These are phyloP conservation scores for Zaprionus ghesquierei DNA, from an alignment of 1,140 invertebrate genomes.

Conservation along the genomic window DNA sequence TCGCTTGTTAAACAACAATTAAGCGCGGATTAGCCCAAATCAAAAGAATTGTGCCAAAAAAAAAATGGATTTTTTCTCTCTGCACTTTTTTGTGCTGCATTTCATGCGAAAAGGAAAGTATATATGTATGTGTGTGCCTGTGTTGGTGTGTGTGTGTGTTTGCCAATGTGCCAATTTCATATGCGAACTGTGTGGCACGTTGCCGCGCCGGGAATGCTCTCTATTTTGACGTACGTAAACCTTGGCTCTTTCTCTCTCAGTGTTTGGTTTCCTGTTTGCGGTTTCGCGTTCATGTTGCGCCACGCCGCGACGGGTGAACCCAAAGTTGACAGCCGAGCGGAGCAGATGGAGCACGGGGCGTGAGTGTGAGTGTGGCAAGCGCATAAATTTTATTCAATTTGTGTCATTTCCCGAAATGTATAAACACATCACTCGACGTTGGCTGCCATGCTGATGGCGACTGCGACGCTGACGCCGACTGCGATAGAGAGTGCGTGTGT, in stretches of 20 bases:
- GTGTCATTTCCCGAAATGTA: conserved; percentile 76
- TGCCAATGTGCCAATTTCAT: conserved; percentile 36
- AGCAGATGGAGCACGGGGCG: no score
- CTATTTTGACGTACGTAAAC: conserved; percentile 9
- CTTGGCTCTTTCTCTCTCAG: conserved; percentile 2
- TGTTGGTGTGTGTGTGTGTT: background rate
- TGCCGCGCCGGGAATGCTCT: background rate
- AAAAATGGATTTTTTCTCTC: background rate
- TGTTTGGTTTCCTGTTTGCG: conserved; percentile 47
- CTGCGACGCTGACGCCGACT: conserved; percentile 1
- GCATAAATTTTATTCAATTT: conserved; percentile 79
- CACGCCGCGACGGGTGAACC: background rate
- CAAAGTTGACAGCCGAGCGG: conserved; percentile 1
- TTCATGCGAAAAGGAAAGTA: background rate
- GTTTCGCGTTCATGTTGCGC: conserved; percentile 22
- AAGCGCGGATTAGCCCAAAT: background rate
- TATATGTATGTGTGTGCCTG: background rate
- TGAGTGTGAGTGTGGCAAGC: conserved; percentile 29
- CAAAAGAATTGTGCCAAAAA: background rate
- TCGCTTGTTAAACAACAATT: background rate
- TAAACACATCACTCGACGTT: conserved; percentile 69
- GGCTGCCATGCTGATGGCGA: background rate
- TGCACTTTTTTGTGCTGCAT: background rate
- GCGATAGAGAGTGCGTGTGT: conserved; percentile 3
- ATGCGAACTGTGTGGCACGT: background rate